Conservation (phyloP, 2,888 invertebrate genomes). For the Cosmorhoe ocellata region DNA sequence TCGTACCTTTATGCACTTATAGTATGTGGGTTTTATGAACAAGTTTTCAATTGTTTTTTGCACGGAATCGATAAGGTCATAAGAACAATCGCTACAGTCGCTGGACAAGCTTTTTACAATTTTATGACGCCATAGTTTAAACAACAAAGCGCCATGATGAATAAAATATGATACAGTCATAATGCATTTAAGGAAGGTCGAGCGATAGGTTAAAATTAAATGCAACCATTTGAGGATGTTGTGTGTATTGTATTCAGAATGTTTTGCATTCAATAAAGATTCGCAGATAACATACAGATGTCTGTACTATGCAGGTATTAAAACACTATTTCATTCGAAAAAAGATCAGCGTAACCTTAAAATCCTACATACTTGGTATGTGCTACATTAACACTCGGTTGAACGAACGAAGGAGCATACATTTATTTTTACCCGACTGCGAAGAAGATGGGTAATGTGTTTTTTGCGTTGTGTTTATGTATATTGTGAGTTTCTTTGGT, state of each 20-base stretch:
- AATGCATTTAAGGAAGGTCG: conserved; percentile 14
- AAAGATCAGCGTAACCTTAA: no score
- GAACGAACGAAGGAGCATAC: no score
- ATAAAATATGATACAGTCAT: conserved; percentile 4
- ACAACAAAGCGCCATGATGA: neutral
- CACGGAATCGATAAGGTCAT: neutral
- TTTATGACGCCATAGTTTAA: conserved; percentile 9
- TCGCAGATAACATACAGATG: neutral
- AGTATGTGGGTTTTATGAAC: neutral
- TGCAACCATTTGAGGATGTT: conserved; percentile 10
- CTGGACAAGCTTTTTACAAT: neutral
- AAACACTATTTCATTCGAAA: no score
- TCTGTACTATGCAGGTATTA: neutral
- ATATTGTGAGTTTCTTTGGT: no score
- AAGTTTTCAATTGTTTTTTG: neutral
- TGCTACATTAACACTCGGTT: no score
- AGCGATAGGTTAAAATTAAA: conserved; percentile 3
- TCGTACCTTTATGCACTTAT: no score
- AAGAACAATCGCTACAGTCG: neutral
- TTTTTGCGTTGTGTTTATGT: no score
- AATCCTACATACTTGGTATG: no score
- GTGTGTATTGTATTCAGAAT: conserved; percentile 12
- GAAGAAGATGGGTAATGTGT: no score
- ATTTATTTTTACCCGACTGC: no score
- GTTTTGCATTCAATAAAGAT: conserved; percentile 13